These are phyloP conservation scores for Peromyscus nudipes DNA, from an alignment of 2,797 vertebrate genomes.

Conservation along the genomic window DNA sequence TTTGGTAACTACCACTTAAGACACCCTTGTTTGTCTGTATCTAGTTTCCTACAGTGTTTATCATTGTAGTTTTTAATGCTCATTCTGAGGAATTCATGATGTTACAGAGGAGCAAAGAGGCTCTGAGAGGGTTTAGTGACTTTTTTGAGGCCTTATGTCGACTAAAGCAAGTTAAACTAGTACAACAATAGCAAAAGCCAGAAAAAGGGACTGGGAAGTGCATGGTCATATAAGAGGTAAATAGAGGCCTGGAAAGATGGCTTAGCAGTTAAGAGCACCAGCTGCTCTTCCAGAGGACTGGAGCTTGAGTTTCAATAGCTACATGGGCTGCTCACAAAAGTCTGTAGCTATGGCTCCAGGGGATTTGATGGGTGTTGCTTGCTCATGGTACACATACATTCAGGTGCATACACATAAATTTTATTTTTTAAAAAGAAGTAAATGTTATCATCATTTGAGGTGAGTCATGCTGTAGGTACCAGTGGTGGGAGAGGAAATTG, in stretches of 20 bases:
- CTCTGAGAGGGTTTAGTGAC: neutral
- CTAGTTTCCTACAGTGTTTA: neutral
- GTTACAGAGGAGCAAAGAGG: constrained; percentile 53
- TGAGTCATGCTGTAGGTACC: neutral
- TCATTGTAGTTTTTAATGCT: neutral
- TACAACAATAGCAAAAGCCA: constrained; percentile 11
- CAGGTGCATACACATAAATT: neutral
- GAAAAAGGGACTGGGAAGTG: neutral
- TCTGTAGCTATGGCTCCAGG: neutral
- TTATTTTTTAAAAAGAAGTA: neutral
- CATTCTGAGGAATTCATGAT: constrained; percentile 21
- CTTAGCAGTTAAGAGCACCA: neutral
- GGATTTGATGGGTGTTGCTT: neutral
- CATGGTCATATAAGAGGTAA: constrained; percentile 5
- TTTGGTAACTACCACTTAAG: neutral
- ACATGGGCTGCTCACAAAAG: neutral
- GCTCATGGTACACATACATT: neutral
- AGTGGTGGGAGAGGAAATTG: neutral
- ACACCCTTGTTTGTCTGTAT: neutral
- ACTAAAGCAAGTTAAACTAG: neutral
- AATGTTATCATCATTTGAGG: neutral
- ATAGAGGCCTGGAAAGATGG: neutral
- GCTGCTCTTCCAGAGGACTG: neutral
- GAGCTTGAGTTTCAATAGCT: neutral
- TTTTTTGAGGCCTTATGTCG: neutral